A percentile compares a stretch with the other conserved stretches of the same genome.
Evolutionary conservation across 1,140 invertebrate genomes (phyloP).

Genomic region (Myzus persicae): DNA sequence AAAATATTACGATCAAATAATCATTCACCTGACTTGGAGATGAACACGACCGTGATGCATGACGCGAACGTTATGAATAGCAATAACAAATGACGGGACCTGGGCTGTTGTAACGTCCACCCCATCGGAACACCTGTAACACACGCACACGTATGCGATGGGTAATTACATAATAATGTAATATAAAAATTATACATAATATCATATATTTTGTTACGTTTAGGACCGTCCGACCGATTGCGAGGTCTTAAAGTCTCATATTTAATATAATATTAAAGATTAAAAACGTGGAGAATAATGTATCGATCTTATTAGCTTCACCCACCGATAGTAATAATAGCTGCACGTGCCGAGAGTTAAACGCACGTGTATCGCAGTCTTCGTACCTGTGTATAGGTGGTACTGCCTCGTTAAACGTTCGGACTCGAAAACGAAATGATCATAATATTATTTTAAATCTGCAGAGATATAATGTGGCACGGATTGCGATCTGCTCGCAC

Average conservation of each 20-base stretch:
- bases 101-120: conserved; percentile 46
- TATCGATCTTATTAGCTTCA: background rate
- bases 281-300: background rate
- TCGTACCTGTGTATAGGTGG: too few species aligned
- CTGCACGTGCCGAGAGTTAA: background rate
- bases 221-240: background rate
- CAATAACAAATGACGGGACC: conserved; percentile 32
- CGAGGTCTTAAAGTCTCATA: background rate
- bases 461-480: too few species aligned
- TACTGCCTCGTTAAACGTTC: background rate
- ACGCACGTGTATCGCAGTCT: background rate
- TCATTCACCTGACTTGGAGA: conserved; percentile 14
- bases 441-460: background rate
- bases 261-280: background rate
- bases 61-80: conserved; percentile 7
- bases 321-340: background rate
- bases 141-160: too few species aligned
- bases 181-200: background rate
- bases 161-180: background rate
- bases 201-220: background rate
- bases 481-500: background rate
- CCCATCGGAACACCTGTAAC: conserved; percentile 40
- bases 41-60: conserved; percentile 38
- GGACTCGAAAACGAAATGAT: background rate
- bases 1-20: background rate